A percentile compares a stretch with the other conserved stretches of the same genome.
Evolutionary conservation across 2,888 invertebrate species (phyloP).

Genomic region (Cerceris ruficornis): DNA sequence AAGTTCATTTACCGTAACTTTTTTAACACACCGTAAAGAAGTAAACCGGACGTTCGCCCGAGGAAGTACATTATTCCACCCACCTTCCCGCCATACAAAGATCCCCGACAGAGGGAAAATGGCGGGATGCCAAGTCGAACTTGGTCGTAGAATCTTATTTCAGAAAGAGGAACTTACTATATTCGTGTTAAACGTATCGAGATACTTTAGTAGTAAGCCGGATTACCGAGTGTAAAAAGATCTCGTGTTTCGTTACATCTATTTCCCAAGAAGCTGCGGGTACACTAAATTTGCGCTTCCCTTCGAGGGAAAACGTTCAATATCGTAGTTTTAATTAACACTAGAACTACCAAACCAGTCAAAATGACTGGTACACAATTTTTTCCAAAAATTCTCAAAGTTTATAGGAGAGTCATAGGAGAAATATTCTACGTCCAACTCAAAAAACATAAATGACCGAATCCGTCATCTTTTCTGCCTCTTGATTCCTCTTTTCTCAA

Average conservation of each 20-base stretch:
- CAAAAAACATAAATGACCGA: no score
- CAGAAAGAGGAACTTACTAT: slow-evolving; percentile 34
- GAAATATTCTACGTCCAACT: no score
- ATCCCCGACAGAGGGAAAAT: slow-evolving; percentile 53
- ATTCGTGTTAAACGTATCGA: slow-evolving; percentile 36
- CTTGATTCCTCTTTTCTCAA: no score
- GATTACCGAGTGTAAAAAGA: slow-evolving; percentile 7
- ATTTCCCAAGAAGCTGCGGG: slow-evolving; percentile 1
- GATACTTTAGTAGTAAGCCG: slow-evolving; percentile 30
- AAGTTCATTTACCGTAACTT: slow-evolving; percentile 56
- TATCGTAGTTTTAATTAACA: no score
- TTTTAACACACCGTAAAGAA: slow-evolving; percentile 54
- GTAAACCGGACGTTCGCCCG: slow-evolving; percentile 46
- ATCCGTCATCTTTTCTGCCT: no score
- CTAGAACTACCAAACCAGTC: no score
- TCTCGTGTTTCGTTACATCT: slow-evolving; percentile 19
- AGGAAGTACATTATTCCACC: slow-evolving; percentile 59
- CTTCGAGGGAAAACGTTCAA: no score
- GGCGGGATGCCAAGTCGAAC: slow-evolving; percentile 59
- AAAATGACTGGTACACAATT: no score
- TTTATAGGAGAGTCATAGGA: no score
- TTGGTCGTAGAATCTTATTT: slow-evolving; percentile 48
- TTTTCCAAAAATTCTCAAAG: no score
- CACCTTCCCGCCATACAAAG: slow-evolving; percentile 59
- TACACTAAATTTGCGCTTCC: no score